Evolutionary conservation across 2,113 vertebrate species (phyloP), one percentile per base, ranked within the genome.

Genomic region (Poeciliopsis turrubarensis): DNA sequence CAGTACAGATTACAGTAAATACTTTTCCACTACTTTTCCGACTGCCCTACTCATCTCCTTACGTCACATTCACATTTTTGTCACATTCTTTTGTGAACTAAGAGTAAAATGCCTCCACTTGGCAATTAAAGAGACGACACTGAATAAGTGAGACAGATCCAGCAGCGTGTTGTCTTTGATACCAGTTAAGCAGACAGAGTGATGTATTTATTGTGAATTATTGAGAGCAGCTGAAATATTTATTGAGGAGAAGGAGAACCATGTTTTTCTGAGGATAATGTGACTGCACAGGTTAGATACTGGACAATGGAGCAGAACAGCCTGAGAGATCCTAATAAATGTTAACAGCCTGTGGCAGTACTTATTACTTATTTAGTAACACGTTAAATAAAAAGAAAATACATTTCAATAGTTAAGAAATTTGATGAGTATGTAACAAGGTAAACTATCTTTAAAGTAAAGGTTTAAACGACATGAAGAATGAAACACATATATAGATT

Each of bases 141-240:
- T 62, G 68, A 63, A 27, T 29, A 22, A 75, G 68, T 77, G 41
- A 72, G 68, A 62, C 70, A 68, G 73, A 70, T 71, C 65, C 64
- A 83, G 25, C 31, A 51, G 66, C 41, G 66, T 62, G 47, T 75
- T 66, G 70, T 26, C 65, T 82, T 77, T 84, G 72, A 84, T 81
- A 54, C 75, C 69, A 84, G 64, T 17, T 65, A 86, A 86, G 75
- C 63, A 83, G 80, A 72, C 72, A 57, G 65, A 61, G 67, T 84
- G 62, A 60, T 82, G 79, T 77, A 78, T 87, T 75, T 72, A 79
- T 78, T 57, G 51, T 92, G 77, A 87, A 87, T 90, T 89, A 90
- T 86, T 89, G 47, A 91, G 39, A 68, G 75, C 32, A 73, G 30
- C 57, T 89, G 63, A 89, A 90, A 90, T 89, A 92, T 93, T 90